Base-by-base conservation (phyloP, 2,113 vertebrate species). In the Podarcis raffonei region DNA sequence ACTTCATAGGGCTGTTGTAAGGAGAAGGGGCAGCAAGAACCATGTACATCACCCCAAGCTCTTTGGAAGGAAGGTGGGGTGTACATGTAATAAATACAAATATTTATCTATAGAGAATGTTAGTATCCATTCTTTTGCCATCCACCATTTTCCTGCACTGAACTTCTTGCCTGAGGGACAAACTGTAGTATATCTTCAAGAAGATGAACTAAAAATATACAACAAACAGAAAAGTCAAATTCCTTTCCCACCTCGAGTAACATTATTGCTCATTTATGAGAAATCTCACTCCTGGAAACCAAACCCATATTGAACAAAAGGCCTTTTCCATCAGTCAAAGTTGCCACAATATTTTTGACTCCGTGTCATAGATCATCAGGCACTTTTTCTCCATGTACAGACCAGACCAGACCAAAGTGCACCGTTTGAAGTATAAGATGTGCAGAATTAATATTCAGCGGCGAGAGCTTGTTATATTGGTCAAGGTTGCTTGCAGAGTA, bases 401-500 rank as follows among this genome's bases (percentile, higher is more conserved):
- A 2, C 23, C 39, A 30, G 32, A n/a, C 65, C 25, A 75, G 42
- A n/a, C 7, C 82, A 62, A 88, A 87, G 88, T 12, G 5, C 42
- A 86, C 72, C 16, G 35, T 85, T 71, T 80, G 68, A 89, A 90
- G 5, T 88, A 30, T 23, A 0, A 90, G 35, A 1, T 13, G 83
- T 87, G 86, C 37, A 32, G 27, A 89, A 65, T 83, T 84, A 32
- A 76, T 25, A 89, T 16, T 18, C 68, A 25, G 87, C 3, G 86
- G 86, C 66, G 22, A 89, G 74, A 90, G 69, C 42, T 83, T 59
- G 37, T 37, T 71, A 22, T 37, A 86, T 87, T 84, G 59, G 87
- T 89, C 90, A 35, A 72, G 0, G 3, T 42, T 25, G 84, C 18
- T 57, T 48, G 11, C 42, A 83, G 25, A 62, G 68, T 35, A 65